Conservation (phyloP, 2,888 invertebrate genomes). For the Fragum whitleyi region DNA sequence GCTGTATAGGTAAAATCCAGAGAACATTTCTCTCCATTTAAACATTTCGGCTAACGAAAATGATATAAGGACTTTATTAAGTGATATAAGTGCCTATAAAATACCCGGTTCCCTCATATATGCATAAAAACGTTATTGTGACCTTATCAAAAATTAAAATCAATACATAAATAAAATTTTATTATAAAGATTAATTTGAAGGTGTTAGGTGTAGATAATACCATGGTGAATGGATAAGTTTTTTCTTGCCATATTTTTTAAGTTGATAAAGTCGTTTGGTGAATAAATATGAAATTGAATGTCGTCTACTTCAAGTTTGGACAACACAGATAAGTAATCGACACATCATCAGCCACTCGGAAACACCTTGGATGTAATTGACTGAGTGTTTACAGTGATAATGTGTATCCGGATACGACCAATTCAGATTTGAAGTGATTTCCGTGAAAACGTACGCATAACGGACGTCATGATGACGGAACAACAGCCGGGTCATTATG, state of each 20-base stretch:
- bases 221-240: too few species aligned
- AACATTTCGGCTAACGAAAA: not conserved
- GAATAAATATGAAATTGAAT: too few species aligned
- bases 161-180: too few species aligned
- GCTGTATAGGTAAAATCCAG: not conserved
- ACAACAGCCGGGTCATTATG: not conserved
- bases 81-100: constrained; percentile 12
- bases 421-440: constrained; percentile 4
- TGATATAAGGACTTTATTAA: not conserved
- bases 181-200: too few species aligned
- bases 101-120: not conserved
- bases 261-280: too few species aligned
- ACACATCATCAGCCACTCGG: constrained; percentile 18
- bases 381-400: constrained; percentile 10
- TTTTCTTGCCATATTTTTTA: too few species aligned
- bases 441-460: not conserved
- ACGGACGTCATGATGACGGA: not conserved
- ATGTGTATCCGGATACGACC: constrained; percentile 4
- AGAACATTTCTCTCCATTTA: constrained; percentile 1
- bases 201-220: too few species aligned
- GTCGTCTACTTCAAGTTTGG: too few species aligned
- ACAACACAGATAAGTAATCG: not conserved
- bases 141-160: too few species aligned
- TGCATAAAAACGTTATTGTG: too few species aligned
- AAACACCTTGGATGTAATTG: constrained; percentile 26